Conservation (phyloP, 2,888 invertebrate genomes). For the Sphaerophoria taeniata region DNA sequence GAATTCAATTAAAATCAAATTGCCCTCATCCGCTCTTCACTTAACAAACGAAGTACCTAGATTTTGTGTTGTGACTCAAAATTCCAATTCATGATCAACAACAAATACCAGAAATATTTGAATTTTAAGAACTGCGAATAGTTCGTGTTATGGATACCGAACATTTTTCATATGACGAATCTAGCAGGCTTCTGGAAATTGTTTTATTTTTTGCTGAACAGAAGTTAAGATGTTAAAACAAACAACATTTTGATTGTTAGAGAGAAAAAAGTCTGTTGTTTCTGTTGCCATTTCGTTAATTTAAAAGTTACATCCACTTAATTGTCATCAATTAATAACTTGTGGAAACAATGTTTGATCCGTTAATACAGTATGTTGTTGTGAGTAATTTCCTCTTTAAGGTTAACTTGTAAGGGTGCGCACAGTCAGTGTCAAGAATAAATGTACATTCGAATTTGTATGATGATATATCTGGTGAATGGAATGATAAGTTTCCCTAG, state of each 20-base stretch:
- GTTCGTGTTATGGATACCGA: too few relatives aligned
- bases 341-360: slow-evolving; percentile 23
- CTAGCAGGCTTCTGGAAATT: not conserved
- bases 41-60: not conserved
- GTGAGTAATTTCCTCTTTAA: too few relatives aligned
- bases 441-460: too few relatives aligned
- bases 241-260: not conserved
- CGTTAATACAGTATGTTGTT: too few relatives aligned
- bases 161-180: slow-evolving; percentile 58
- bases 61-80: slow-evolving; percentile 4
- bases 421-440: too few relatives aligned
- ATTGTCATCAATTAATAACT: slow-evolving; percentile 52
- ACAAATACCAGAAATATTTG: slow-evolving; percentile 1
- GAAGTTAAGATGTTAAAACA: not conserved
- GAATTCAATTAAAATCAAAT: slow-evolving; percentile 32
- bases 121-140: too few relatives aligned
- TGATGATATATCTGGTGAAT: too few relatives aligned
- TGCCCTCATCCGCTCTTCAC: slow-evolving; percentile 26
- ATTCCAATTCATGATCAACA: slow-evolving; percentile 40
- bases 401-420: too few relatives aligned
- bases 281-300: slow-evolving; percentile 2
- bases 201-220: not conserved
- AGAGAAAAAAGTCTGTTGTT: not conserved
- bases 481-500: too few relatives aligned
- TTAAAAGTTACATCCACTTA: slow-evolving; percentile 17